phyloP scores from a whole-genome alignment of 1,140 invertebrate genomes.

The Saccostrea cuccullata region DNA sequence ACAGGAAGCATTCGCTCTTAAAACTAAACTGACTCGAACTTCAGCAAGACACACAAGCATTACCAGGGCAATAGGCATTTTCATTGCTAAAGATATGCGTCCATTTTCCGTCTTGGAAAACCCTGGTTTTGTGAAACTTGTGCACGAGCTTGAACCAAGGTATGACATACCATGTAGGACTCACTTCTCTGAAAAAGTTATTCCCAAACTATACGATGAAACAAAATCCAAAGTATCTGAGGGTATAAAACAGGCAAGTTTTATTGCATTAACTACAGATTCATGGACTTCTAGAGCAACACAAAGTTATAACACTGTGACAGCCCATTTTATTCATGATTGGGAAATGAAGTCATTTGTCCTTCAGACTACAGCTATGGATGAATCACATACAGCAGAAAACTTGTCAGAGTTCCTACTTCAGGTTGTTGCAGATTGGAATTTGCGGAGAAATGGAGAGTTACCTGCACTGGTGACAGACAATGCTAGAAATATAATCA shows the following conservation, averaged over 20 bases:
- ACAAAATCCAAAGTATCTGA: neutral
- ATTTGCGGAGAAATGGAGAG: conserved; percentile 12
- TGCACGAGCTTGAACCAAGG: neutral
- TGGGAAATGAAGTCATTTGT: conserved; percentile 59
- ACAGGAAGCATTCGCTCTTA: too few species aligned
- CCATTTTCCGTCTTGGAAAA: neutral
- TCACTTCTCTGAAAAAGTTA: neutral
- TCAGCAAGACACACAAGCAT: too few species aligned
- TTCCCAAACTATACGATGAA: neutral
- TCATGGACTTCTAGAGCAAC: conserved; percentile 57
- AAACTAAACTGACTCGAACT: too few species aligned
- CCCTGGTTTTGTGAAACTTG: neutral
- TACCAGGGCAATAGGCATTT: too few species aligned
- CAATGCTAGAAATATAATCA: conserved; percentile 38
- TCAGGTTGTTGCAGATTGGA: neutral
- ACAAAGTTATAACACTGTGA: conserved; percentile 64
- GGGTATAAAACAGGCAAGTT: neutral
- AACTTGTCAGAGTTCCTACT: conserved; percentile 52
- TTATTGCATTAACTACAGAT: neutral
- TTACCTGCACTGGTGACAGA: conserved; percentile 8
- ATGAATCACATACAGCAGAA: conserved; percentile 48
- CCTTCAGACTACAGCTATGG: conserved; percentile 52
- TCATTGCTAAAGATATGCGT: neutral
- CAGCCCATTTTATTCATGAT: conserved; percentile 62
- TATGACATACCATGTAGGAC: neutral